Percentiles rank a stretch among this genome's conserved stretches.
Evolutionary conservation across 2,797 vertebrate species (phyloP).

Genomic region (Schizopygopsis malacanthus): DNA sequence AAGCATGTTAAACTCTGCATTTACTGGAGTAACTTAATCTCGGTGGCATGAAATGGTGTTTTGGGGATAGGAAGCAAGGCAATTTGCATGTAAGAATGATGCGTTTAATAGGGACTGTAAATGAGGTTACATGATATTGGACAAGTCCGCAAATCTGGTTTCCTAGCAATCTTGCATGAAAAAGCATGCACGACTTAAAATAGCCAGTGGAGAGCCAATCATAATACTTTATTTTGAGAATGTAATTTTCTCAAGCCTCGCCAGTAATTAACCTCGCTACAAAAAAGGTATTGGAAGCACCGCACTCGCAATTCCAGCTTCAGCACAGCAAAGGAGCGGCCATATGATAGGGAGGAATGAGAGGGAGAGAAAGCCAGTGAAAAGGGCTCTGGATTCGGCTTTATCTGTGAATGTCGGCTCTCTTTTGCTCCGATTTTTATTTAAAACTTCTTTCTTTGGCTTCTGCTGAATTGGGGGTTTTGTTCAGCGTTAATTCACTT

Average conservation of each 20-base stretch:
- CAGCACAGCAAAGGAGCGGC: conserved; percentile 78
- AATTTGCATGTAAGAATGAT: conserved; percentile 83
- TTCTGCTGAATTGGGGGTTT: conserved; percentile 82
- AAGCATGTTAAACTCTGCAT: conserved; percentile 58
- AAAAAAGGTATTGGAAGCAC: conserved; percentile 80
- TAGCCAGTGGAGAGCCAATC: conserved; percentile 79
- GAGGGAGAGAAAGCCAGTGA: conserved; percentile 63
- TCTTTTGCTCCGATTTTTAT: conserved; percentile 74
- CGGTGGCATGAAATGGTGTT: conserved; percentile 75
- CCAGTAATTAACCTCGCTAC: conserved; percentile 86
- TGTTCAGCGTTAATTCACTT: conserved; percentile 80
- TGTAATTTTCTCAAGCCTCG: conserved; percentile 84
- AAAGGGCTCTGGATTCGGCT: conserved; percentile 75
- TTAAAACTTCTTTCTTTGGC: conserved; percentile 83
- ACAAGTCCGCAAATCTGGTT: conserved; percentile 80
- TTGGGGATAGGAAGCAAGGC: conserved; percentile 73
- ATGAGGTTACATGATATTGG: conserved; percentile 83
- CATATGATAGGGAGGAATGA: conserved; percentile 74
- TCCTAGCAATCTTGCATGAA: conserved; percentile 78
- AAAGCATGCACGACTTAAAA: conserved; percentile 77
- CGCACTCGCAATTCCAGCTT: conserved; percentile 78
- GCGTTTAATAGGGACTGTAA: conserved; percentile 80
- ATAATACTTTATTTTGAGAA: conserved; percentile 84
- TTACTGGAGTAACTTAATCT: conserved; percentile 68
- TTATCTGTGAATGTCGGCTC: conserved; percentile 76